Evolutionary conservation across 2,797 vertebrate genomes (phyloP).

Genomic region (Jordanella pulchra): DNA sequence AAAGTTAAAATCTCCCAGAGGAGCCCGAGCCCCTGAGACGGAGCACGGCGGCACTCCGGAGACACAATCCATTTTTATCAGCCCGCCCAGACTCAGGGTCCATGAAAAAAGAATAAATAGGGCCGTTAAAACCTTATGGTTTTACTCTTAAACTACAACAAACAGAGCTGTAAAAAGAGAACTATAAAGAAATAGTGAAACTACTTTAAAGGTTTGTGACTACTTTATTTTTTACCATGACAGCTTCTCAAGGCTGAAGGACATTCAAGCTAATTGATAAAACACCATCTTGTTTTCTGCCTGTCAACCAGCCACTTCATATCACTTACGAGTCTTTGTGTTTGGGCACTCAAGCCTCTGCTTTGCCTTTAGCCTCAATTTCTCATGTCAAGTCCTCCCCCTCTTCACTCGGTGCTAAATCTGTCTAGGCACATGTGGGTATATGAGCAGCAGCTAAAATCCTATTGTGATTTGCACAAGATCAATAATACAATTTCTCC

Average conservation of each 20-base stretch:
- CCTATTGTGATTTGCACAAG: slow-evolving; percentile 8
- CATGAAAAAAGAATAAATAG: slow-evolving; percentile 58
- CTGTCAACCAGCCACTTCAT: slow-evolving; percentile 25
- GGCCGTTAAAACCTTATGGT: slow-evolving; percentile 61
- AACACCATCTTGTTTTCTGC: slow-evolving; percentile 31
- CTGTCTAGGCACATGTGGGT: slow-evolving; percentile 2
- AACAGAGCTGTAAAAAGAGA: slow-evolving; percentile 53
- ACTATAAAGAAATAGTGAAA: slow-evolving; percentile 43
- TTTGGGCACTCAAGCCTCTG: background rate
- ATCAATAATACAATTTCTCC: slow-evolving; percentile 48
- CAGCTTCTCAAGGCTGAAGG: background rate
- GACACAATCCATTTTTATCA: slow-evolving; percentile 68
- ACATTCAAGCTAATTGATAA: slow-evolving; percentile 42
- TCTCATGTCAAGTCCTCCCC: slow-evolving; percentile 7
- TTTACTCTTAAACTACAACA: slow-evolving; percentile 70
- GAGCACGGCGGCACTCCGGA: slow-evolving; percentile 30
- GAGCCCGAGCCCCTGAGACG: slow-evolving; percentile 37
- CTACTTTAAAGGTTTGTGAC: slow-evolving; percentile 38
- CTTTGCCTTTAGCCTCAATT: slow-evolving; percentile 21
- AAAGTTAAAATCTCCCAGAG: slow-evolving; percentile 43
- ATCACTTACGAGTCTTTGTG: slow-evolving; percentile 15
- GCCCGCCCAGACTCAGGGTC: slow-evolving; percentile 39
- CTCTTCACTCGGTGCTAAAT: background rate
- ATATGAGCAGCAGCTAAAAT: slow-evolving; percentile 7
- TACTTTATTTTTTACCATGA: slow-evolving; percentile 15